Evolutionary conservation across 2,113 vertebrate genomes (phyloP).

Genomic region (Passer domesticus): DNA sequence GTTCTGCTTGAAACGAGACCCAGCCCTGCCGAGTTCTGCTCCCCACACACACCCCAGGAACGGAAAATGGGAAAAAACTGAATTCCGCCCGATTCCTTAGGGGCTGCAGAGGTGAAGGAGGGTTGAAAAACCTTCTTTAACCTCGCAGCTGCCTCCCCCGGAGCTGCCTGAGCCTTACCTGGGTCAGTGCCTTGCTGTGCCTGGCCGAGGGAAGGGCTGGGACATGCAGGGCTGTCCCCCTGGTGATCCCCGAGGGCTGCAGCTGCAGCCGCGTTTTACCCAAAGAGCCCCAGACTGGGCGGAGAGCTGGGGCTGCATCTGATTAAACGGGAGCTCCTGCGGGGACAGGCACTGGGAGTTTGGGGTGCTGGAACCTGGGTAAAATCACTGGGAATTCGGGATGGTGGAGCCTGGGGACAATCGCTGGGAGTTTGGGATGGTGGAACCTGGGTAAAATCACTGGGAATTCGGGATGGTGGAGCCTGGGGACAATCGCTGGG

Average conservation of each 20-base stretch:
- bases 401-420: accelerated
- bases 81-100: neutral
- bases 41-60: accelerated
- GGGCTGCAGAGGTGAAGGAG: neutral
- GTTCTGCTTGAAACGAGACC: neutral
- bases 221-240: neutral
- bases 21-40: neutral
- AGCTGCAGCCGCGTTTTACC: neutral
- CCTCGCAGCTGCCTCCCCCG: neutral
- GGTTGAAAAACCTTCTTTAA: neutral
- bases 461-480: accelerated
- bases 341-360: neutral
- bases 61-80: neutral
- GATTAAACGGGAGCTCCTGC: constrained; percentile 1
- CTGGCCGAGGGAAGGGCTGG: neutral
- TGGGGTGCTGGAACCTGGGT: accelerated
- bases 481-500: accelerated
- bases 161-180: neutral
- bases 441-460: accelerated
- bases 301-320: neutral
- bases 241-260: neutral
- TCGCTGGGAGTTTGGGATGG: accelerated
- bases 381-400: accelerated
- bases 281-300: neutral
- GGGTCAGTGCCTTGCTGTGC: neutral